Evolutionary conservation across 2,797 vertebrate species (phyloP).

Genomic region (Acestrorhynchus altus): DNA sequence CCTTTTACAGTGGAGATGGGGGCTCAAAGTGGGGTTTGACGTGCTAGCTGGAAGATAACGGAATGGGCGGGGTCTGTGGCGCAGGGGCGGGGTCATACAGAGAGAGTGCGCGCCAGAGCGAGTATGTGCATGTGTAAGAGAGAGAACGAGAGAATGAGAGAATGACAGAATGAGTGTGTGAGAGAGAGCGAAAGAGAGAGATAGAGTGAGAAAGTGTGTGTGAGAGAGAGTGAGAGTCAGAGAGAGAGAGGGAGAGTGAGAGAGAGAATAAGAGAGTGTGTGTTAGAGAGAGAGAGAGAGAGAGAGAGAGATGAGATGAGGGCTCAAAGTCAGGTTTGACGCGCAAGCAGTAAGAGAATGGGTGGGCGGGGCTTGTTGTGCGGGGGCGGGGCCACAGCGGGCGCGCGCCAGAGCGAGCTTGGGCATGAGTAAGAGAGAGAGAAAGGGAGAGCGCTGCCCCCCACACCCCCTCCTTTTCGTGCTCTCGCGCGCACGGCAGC

Average conservation of each 20-base stretch:
- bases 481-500: slow-evolving; percentile 57
- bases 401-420: too few relatives aligned
- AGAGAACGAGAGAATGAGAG: slow-evolving; percentile 17
- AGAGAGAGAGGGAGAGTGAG: slow-evolving; percentile 9
- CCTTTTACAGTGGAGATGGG: neutral
- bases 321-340: too few relatives aligned
- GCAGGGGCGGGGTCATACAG: slow-evolving; percentile 60
- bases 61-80: slow-evolving; percentile 43
- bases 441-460: neutral
- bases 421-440: too few relatives aligned
- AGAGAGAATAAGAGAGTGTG: neutral
- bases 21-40: slow-evolving; percentile 32
- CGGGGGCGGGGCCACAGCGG: too few relatives aligned
- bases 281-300: neutral
- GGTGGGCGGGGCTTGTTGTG: too few relatives aligned
- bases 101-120: slow-evolving; percentile 19
- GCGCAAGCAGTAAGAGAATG: too few relatives aligned
- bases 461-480: neutral
- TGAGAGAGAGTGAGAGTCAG: slow-evolving; percentile 37
- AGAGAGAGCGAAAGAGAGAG: too few relatives aligned
- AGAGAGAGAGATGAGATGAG: neutral
- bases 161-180: slow-evolving; percentile 36
- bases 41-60: neutral
- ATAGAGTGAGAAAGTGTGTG: slow-evolving; percentile 26
- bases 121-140: neutral